Percentiles rank a stretch among this genome's conserved stretches.
phyloP scores from a whole-genome alignment of 2,888 invertebrate species.

The Pyrrhosoma nymphula region DNA sequence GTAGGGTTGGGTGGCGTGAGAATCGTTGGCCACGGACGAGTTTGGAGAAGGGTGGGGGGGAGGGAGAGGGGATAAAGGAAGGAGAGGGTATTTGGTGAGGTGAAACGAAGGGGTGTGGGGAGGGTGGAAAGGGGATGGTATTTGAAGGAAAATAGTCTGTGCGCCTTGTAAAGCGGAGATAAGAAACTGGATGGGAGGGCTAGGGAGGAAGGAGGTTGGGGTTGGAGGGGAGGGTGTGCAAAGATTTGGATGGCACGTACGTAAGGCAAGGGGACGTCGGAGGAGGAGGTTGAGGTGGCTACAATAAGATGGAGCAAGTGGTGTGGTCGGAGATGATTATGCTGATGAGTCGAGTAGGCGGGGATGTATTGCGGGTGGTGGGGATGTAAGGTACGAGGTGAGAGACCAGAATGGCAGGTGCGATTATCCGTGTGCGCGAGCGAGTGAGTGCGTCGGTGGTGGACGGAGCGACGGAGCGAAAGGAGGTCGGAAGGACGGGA shows the following conservation, averaged over 20 bases:
- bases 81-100: background rate
- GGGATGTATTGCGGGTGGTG: background rate
- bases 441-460: background rate
- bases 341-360: conserved; percentile 38
- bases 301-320: background rate
- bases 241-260: background rate
- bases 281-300: background rate
- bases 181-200: conserved; percentile 2
- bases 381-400: background rate
- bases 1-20: background rate
- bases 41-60: background rate
- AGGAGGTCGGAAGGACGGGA: background rate
- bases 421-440: background rate
- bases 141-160: conserved; percentile 53
- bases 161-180: conserved; percentile 56
- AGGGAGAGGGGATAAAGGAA: too few species aligned
- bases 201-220: background rate
- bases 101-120: background rate
- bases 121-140: background rate
- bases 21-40: background rate
- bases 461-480: too few species aligned
- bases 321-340: conserved; percentile 41
- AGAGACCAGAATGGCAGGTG: background rate
- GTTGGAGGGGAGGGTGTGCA: background rate
- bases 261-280: background rate